Conservation (phyloP, 2,113 vertebrate genomes). For the Anoura caudifer region DNA sequence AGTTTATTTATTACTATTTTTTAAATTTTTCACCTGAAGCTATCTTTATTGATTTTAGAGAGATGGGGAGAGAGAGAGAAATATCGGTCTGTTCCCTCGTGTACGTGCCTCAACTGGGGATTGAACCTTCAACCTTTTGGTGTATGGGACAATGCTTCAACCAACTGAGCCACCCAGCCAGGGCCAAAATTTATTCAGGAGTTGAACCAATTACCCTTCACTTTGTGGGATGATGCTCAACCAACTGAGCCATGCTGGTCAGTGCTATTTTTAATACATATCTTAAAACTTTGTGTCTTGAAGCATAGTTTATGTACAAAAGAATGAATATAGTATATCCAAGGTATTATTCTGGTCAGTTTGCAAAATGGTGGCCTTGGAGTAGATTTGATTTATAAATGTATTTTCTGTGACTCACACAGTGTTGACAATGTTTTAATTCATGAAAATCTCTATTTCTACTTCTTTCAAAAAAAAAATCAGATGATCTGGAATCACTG, state of each 20-base stretch:
- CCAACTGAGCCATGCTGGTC: background rate
- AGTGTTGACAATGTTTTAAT: background rate
- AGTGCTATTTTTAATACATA: background rate
- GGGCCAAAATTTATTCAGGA: too few relatives aligned
- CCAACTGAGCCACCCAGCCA: too few relatives aligned
- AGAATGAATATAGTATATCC: background rate
- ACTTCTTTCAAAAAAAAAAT: slow-evolving; percentile 6
- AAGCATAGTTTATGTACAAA: background rate
- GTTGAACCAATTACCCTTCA: background rate
- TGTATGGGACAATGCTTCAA: too few relatives aligned
- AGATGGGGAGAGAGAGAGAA: background rate
- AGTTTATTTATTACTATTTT: background rate
- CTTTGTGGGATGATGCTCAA: background rate
- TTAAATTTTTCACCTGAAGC: background rate
- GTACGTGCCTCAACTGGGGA: too few relatives aligned
- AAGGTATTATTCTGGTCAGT: background rate
- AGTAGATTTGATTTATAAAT: background rate
- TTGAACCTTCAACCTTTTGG: too few relatives aligned
- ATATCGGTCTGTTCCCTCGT: background rate
- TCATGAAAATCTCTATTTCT: background rate
- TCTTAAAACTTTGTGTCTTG: background rate
- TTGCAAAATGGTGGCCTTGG: slow-evolving; percentile 17
- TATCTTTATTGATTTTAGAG: too few relatives aligned
- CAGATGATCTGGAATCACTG: background rate
- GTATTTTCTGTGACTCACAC: background rate